These are phyloP conservation scores for Metopia argyrocephala DNA, from an alignment of 2,888 invertebrate species.

Conservation along the genomic window DNA sequence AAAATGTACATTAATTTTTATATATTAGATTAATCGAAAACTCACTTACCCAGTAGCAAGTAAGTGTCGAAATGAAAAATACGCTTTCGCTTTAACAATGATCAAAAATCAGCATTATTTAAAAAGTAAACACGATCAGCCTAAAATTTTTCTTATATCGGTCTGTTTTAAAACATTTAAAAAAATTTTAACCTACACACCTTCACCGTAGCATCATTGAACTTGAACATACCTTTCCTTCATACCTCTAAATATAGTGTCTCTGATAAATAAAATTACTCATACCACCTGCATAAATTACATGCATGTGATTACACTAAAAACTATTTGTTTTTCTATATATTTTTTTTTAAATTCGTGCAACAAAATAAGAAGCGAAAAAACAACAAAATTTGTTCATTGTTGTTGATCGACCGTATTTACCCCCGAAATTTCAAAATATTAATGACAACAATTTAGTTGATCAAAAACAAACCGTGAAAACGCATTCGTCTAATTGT, in stretches of 20 bases:
- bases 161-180: slow-evolving; percentile 24
- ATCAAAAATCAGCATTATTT: too few species aligned
- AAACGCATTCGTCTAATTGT: slow-evolving; percentile 19
- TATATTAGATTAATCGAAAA: too few species aligned
- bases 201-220: slow-evolving; percentile 47
- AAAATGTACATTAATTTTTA: too few species aligned
- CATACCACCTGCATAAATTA: slow-evolving; percentile 19
- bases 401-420: slow-evolving; percentile 14
- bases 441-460: slow-evolving; percentile 37
- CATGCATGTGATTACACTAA: not conserved
- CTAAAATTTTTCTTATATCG: too few species aligned
- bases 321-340: too few species aligned
- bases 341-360: not conserved
- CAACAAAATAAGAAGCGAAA: not conserved
- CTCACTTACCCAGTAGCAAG: too few species aligned
- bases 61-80: too few species aligned
- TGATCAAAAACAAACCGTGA: slow-evolving; percentile 33
- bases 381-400: slow-evolving; percentile 6
- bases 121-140: too few species aligned
- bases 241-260: not conserved
- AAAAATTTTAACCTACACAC: slow-evolving; percentile 40
- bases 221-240: slow-evolving; percentile 29
- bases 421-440: not conserved
- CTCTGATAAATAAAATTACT: slow-evolving; percentile 36
- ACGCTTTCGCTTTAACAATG: too few species aligned